Conservation (phyloP, 2,113 vertebrate genomes). For the Columba livia region DNA sequence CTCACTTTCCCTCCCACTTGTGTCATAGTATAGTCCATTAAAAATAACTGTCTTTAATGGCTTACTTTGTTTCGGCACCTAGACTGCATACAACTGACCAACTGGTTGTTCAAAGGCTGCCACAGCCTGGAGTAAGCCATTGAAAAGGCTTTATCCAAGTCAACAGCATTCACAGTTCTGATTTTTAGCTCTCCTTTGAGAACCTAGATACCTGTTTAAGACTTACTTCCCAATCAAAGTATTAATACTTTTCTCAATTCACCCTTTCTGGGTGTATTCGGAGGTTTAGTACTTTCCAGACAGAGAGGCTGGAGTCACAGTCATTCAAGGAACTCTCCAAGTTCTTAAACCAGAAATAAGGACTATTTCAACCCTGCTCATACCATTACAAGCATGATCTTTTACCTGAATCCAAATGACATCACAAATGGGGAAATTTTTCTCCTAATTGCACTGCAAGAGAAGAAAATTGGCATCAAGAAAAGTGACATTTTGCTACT, state of each 20-base stretch:
- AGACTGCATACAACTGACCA: not conserved
- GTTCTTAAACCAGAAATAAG: not conserved
- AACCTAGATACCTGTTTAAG: not conserved
- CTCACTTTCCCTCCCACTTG: not conserved
- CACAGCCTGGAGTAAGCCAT: not conserved
- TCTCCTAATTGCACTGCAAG: constrained; percentile 75
- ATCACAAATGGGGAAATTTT: constrained; percentile 80
- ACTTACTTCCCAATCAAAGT: not conserved
- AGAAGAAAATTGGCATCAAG: constrained; percentile 25
- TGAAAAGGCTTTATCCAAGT: not conserved
- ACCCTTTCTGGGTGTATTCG: not conserved
- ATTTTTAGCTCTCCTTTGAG: not conserved
- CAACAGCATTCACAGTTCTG: not conserved
- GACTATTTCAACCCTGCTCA: not conserved
- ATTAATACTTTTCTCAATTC: not conserved
- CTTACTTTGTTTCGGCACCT: not conserved
- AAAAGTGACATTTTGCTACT: not conserved
- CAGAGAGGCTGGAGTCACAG: not conserved
- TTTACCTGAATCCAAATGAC: constrained; percentile 93
- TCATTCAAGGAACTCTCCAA: not conserved
- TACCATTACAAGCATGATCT: not conserved
- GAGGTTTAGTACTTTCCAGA: not conserved
- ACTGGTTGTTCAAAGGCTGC: not conserved
- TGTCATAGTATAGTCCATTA: not conserved
- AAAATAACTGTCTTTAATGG: not conserved